Conservation (phyloP, 92 coral and sea anemone genomes). For the Phenganax stokvisi region DNA sequence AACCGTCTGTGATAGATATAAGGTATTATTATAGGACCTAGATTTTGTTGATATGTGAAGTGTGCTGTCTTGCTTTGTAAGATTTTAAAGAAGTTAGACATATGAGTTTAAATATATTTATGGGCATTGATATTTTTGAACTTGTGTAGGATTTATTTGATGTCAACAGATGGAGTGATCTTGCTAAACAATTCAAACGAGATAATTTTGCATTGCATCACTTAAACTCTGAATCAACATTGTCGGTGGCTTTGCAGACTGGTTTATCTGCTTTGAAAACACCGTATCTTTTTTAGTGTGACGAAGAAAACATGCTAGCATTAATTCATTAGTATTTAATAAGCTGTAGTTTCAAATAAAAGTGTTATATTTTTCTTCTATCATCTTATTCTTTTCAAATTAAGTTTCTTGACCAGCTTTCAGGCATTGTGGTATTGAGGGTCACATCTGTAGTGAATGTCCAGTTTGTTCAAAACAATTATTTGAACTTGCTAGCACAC, state of each 20-base stretch:
- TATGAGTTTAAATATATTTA: no score
- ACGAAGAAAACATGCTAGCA: not conserved
- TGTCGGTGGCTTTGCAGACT: constrained; percentile 90
- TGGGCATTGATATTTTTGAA: not conserved
- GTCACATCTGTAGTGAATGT: constrained; percentile 92
- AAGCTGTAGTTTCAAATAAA: no score
- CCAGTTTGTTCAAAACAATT: constrained; percentile 96
- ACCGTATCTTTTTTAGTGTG: constrained; percentile 63
- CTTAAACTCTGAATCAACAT: constrained; percentile 76
- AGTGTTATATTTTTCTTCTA: no score
- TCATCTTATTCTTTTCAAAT: no score
- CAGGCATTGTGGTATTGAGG: constrained; percentile 94
- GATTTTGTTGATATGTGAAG: not conserved
- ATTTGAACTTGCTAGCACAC: constrained; percentile 76
- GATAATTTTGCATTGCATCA: constrained; percentile 98
- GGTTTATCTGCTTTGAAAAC: constrained; percentile 95
- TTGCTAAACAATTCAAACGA: constrained; percentile 82
- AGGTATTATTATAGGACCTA: constrained; percentile 45
- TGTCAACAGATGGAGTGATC: constrained; percentile 69
- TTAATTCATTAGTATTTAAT: not conserved
- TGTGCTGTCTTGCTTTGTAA: not conserved
- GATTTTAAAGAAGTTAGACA: no score
- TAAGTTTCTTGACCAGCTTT: not conserved
- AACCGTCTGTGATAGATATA: constrained; percentile 75
- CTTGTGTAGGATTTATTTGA: constrained; percentile 76